Base-by-base conservation (phyloP, 2,888 invertebrate species). In the Meghimatium bilineatum region DNA sequence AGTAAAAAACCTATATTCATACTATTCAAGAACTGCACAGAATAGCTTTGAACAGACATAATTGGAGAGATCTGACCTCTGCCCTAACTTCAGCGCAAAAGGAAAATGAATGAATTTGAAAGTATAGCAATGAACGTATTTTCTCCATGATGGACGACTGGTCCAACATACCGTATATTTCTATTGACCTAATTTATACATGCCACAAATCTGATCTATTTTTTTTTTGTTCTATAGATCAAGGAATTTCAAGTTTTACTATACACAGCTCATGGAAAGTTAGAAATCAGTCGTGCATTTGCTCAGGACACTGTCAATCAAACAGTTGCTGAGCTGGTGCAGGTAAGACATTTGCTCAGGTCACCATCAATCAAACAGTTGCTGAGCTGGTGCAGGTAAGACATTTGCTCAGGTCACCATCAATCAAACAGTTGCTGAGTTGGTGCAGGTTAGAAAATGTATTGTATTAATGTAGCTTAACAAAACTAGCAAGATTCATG, bases 281-380 rank as follows among this genome's bases (percentile, higher is more conserved):
- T 36, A 10, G 71, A 71, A 17, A 38, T 71, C 23, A 71, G 26
- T 71, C 36, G 71, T 23, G 71, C n/a, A 23, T 71, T 71, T 71
- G 71, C 71, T 10, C 71, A 71, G 36, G 38, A 36, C 10, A 20
- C 29, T 23, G 10, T 71, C 14, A 36, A 71, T 26, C 23, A 26
- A 20, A 71, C 71, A 26, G 26, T 71, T 5, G 26, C 71, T 26
- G 71, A 71, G 10, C 36, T 71, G 5, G 10, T 71, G 8, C 71
- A 71, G 71, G 71, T 71, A 56, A 23, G n/a, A n/a, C n/a, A 23
- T 71, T 71, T 71, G 71, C 71, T 10, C 71, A 71, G 36, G 38
- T 20, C 10, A 20, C 29, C 5, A 26, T 71, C 14, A 36, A 71
- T 26, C 23, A 26, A 20, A 71, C 71, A 26, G 26, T 71, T 5